Base-by-base conservation (phyloP, 2,113 vertebrate species). In the Aspidoscelis tigris region DNA sequence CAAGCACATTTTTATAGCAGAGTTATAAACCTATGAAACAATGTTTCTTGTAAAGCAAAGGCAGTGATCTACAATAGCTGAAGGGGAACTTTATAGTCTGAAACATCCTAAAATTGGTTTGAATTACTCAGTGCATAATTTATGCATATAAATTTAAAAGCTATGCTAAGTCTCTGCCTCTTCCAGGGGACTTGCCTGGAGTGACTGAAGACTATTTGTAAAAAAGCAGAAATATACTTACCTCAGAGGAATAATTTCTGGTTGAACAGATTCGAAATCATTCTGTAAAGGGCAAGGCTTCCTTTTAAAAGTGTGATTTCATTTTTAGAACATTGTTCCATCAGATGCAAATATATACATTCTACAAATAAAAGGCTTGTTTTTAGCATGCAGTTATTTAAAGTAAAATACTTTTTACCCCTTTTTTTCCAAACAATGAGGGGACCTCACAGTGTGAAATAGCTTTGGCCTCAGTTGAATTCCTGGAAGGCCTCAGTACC, bases 11-110 rank as follows among this genome's bases (percentile, higher is more conserved):
- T 91, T 91, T 88, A 91, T 81, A 87, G 80, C n/a, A 65, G 75
- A 93, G 73, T 82, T 87, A 85, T 87, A 91, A 91, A 91, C 89
- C 87, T 87, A 53, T 85, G 85, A 89, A 94, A 89, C 83, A 90
- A 66, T 83, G 81, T 83, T 91, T 90, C 92, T 87, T 88, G 77
- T 90, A 88, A 90, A 87, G 85, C 76, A 86, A 66, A 91, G 78
- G 44, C 55, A 87, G 70, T 93, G 88, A 91, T 88, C 85, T 94
- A 85, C 86, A 89, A 47, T 72, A 89, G 82, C 66, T 92, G 81
- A 91, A 90, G 88, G 76, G 82, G 89, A 85, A 80, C 73, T 90
- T 92, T 85, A 89, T 88, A 80, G 74, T 84, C 84, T 92, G 86
- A 93, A 92, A 74, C 82, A 86, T 88, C 77, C 77, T 83, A 81